Evolutionary conservation across 1,140 invertebrate genomes (phyloP).

Genomic region (Prorops nasuta): DNA sequence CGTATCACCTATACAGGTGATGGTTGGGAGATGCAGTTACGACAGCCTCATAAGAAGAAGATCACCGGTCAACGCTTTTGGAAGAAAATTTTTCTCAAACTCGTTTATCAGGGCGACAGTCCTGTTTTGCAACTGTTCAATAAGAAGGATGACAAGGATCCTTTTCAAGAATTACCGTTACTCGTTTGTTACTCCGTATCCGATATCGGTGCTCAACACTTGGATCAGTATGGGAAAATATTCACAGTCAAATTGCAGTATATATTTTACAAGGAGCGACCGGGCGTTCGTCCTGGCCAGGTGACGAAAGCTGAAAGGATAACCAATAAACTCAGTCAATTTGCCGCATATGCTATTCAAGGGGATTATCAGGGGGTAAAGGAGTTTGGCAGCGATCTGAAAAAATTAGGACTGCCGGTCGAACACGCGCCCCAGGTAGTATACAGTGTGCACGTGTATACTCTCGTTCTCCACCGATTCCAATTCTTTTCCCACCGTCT

Average conservation of each 20-base stretch:
- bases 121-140: conserved; percentile 86
- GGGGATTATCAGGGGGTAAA: conserved; percentile 90
- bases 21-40: conserved; percentile 96
- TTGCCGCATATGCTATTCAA: conserved; percentile 91
- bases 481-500: conserved; percentile 4
- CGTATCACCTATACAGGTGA: conserved; percentile 74
- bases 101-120: conserved; percentile 77
- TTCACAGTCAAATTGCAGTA: conserved; percentile 98
- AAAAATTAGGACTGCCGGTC: conserved; percentile 91
- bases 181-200: conserved; percentile 92
- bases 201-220: conserved; percentile 92
- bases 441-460: conserved; percentile 1
- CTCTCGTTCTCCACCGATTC: not conserved
- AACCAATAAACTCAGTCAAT: conserved; percentile 88
- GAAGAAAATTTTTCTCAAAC: conserved; percentile 92
- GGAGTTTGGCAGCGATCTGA: conserved; percentile 88
- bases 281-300: conserved; percentile 93
- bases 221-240: conserved; percentile 98
- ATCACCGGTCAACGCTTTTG: conserved; percentile 96
- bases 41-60: conserved; percentile 97
- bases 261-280: conserved; percentile 96
- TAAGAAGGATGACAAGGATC: conserved; percentile 81
- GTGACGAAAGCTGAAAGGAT: conserved; percentile 91
- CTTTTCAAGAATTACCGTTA: conserved; percentile 89
- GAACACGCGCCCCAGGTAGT: conserved; percentile 94